Percentiles rank a stretch among this genome's conserved stretches.
These are phyloP conservation scores for Amiota minor DNA, from an alignment of 2,888 invertebrate species.

Conservation along the genomic window DNA sequence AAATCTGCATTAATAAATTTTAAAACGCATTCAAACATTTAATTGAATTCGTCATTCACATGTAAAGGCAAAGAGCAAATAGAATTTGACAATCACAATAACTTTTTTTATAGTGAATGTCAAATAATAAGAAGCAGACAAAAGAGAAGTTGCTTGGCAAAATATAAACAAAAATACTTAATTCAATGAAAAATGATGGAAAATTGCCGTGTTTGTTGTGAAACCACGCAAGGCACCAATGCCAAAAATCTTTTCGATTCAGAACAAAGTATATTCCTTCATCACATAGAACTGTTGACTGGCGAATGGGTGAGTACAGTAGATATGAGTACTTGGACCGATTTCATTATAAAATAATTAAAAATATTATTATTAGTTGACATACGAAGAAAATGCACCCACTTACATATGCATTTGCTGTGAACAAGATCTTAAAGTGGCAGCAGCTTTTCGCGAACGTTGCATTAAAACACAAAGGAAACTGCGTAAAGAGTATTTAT, in stretches of 20 bases:
- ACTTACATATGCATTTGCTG: conserved; percentile 42
- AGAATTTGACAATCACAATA: too few relatives aligned
- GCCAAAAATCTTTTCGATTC: conserved; percentile 49
- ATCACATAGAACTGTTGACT: conserved; percentile 55
- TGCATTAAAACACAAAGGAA: conserved; percentile 22
- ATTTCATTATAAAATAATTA: not conserved
- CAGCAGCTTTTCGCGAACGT: conserved; percentile 29
- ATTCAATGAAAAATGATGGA: conserved; percentile 42
- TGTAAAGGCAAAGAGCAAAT: too few relatives aligned
- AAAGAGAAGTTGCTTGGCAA: too few relatives aligned
- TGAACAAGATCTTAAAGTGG: conserved; percentile 20
- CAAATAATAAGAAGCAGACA: too few relatives aligned
- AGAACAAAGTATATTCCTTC: conserved; percentile 47
- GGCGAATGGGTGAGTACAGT: conserved; percentile 51
- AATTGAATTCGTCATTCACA: too few relatives aligned
- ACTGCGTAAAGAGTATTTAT: not conserved
- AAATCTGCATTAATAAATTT: too few relatives aligned
- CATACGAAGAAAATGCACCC: conserved; percentile 34
- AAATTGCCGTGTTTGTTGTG: conserved; percentile 57
- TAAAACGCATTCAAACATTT: too few relatives aligned
- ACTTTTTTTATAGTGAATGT: too few relatives aligned
- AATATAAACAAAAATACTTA: not conserved
- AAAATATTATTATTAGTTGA: not conserved
- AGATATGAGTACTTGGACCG: conserved; percentile 2
- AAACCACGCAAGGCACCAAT: conserved; percentile 47